These are phyloP conservation scores for Rattus rattus DNA, from an alignment of 2,113 vertebrate genomes.

Conservation along the genomic window DNA sequence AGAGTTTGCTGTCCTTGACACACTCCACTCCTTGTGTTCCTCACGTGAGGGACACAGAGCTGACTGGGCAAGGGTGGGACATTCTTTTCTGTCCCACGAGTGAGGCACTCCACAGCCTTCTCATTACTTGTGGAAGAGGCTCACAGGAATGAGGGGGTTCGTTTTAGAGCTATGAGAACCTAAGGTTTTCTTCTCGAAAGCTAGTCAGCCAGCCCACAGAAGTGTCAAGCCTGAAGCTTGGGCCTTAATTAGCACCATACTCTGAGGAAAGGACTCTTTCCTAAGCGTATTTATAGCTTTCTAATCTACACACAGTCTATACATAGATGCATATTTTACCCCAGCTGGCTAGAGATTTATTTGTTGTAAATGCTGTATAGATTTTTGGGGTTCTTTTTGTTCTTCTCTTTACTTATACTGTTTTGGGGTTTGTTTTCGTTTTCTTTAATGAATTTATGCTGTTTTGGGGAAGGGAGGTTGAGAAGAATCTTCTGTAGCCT, in stretches of 20 bases:
- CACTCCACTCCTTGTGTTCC: not conserved
- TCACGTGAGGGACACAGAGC: not conserved
- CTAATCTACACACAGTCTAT: not conserved
- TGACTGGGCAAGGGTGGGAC: not conserved
- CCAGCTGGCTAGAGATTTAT: constrained; percentile 83
- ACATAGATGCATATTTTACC: constrained; percentile 78
- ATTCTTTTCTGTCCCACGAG: not conserved
- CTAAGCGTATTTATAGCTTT: not conserved
- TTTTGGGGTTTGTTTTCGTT: constrained; percentile 77
- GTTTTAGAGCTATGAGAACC: constrained; percentile 39
- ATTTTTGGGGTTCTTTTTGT: constrained; percentile 67
- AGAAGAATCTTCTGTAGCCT: constrained; percentile 78
- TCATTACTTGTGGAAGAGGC: not conserved
- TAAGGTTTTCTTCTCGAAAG: constrained; percentile 64
- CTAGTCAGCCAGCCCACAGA: constrained; percentile 66
- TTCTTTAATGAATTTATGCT: constrained; percentile 64
- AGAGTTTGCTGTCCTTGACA: not conserved
- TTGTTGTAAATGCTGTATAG: constrained; percentile 92
- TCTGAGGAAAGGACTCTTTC: constrained; percentile 78
- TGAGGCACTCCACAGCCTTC: not conserved
- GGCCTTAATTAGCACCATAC: constrained; percentile 74
- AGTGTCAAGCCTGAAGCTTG: constrained; percentile 58
- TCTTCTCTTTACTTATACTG: constrained; percentile 82
- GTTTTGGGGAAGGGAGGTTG: constrained; percentile 78
- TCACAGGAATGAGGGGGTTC: not conserved